These are phyloP conservation scores for Nycticorax nycticorax DNA, from an alignment of 2,113 vertebrate species.

Conservation along the genomic window DNA sequence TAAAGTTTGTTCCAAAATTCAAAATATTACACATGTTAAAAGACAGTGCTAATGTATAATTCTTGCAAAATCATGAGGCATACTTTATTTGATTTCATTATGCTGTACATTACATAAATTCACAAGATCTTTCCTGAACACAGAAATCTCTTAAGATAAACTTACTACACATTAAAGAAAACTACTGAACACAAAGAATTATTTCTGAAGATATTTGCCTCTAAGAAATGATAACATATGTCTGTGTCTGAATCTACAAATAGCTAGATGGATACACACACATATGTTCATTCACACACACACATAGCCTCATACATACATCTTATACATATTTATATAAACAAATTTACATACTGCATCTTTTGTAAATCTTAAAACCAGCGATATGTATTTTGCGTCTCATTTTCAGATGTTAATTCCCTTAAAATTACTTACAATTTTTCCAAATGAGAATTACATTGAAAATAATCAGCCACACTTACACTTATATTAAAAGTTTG, in stretches of 20 bases:
- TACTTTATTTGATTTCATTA: slow-evolving; percentile 45
- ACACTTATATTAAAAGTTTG: slow-evolving; percentile 48
- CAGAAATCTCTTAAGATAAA: slow-evolving; percentile 25
- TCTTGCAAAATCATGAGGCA: background rate
- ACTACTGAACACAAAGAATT: slow-evolving; percentile 46
- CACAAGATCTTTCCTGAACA: background rate
- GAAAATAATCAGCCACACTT: background rate
- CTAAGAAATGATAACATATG: slow-evolving; percentile 59
- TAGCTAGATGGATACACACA: slow-evolving; percentile 53
- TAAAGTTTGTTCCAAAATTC: background rate
- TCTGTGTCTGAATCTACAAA: slow-evolving; percentile 63
- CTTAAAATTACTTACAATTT: background rate
- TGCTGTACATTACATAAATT: slow-evolving; percentile 1
- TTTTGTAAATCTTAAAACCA: background rate
- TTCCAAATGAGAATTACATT: background rate
- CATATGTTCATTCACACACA: slow-evolving; percentile 54
- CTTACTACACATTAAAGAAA: slow-evolving; percentile 17
- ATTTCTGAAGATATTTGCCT: slow-evolving; percentile 56
- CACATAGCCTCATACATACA: slow-evolving; percentile 31
- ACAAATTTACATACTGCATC: slow-evolving; percentile 61
- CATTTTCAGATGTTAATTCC: background rate
- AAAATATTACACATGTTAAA: background rate
- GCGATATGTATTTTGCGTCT: background rate
- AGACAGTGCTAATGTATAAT: background rate
- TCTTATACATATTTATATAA: slow-evolving; percentile 68